Base-by-base conservation (phyloP, 1,140 invertebrate genomes). In the Hycleus cichorii region DNA sequence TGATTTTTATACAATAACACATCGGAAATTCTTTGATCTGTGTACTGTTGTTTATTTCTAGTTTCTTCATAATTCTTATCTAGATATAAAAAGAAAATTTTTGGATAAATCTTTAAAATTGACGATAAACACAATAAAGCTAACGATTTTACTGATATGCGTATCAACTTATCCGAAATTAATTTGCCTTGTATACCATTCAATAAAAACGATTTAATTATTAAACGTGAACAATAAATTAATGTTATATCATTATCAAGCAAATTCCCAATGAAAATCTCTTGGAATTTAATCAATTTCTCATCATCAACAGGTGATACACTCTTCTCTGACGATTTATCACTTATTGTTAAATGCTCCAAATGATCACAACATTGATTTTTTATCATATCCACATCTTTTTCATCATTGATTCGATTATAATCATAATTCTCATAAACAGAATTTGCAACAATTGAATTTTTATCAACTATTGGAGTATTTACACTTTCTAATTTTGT, bases 91-190 rank as follows among this genome's bases (percentile, higher is more conserved):
- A 83, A 79, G 42, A 91, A 81, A n/a, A 85, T 72, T 51, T 82
- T 76, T 0, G 92, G 90, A 66, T 84, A 83, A 32, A 93, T 65
- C 27, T 77, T 77, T 26, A 92, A 71, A 32, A 89, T 80, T 45
- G 82, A 80, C 2, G 83, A 80, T 2, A 95, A 66, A 72, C 89
- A 92, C 38, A 80, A 83, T 3, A 94, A 68, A 1, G 90, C 88
- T 38, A 92, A 79, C 1, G 88, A 84, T 76, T 94, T 93, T 0
- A 93, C 83, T 58, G 90, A 93, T 10, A 95, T 89, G 38, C 91
- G 77, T 7, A 91, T 84, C 43, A 73, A 75, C 62, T 82, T 81
- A 68, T 87, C 87, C 9, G 83, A 72, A 47, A 88, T 80, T 42
- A 85, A 70, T 27, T 76, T 75, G 26, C 80, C 81, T 46, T 80